A percentile compares a stretch with the other conserved stretches of the same genome.
Conservation (phyloP, 2,113 vertebrate species). For the Desmodus rotundus region DNA sequence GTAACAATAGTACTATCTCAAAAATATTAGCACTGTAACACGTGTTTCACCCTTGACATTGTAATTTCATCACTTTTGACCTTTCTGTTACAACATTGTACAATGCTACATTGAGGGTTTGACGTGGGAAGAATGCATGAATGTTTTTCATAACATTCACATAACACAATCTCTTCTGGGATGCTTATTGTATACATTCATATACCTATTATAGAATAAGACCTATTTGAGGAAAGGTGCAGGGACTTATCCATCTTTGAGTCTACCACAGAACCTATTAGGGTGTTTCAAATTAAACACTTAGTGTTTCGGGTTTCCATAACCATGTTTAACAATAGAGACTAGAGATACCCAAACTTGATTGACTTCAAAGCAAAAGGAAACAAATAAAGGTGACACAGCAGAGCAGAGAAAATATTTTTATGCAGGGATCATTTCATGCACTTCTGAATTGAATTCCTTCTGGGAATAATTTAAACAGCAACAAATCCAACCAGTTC, state of each 20-base stretch:
- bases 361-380: constrained; percentile 25
- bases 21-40: not conserved
- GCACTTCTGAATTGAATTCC: constrained; percentile 39
- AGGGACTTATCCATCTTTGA: not conserved
- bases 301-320: not conserved
- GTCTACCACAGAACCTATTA: not conserved
- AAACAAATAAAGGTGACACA: constrained; percentile 21
- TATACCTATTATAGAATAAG: not conserved
- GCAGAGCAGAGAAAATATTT: constrained; percentile 15
- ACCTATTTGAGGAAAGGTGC: not conserved
- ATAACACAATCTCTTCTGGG: fast-evolving
- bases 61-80: not conserved
- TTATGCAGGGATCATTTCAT: constrained; percentile 40
- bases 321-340: not conserved
- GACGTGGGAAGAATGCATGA: not conserved
- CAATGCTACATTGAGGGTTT: not conserved
- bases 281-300: not conserved
- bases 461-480: constrained; percentile 24
- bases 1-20: not conserved
- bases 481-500: not conserved
- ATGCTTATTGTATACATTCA: not conserved
- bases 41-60: not conserved
- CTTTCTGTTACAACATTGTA: not conserved
- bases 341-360: constrained; percentile 41
- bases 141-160: not conserved